Base-by-base conservation (phyloP, 2,888 invertebrate species). In the Tachystola acroxantha region DNA sequence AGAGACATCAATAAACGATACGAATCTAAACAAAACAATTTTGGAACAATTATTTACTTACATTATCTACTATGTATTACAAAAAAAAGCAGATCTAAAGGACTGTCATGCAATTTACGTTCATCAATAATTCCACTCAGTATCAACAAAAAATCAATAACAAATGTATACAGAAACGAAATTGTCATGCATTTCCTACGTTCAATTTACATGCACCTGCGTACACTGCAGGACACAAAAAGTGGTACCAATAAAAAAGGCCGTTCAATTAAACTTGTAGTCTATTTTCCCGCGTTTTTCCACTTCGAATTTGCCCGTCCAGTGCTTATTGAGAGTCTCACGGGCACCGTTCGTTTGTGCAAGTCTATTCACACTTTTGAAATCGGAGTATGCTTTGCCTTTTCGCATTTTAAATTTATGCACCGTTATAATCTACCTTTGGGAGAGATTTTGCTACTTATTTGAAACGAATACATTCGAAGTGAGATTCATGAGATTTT, bases 211-310 rank as follows among this genome's bases (percentile, higher is more conserved):
- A 24, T n/a, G 24, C 24, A 2, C n/a, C 1, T 9, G 20, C 6
- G 12, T 27, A 27, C 27, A 27, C 5, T 11, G 27, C 11, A n/a
- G 11, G 25, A 1, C 10, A n/a, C 24, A 27, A 27, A 11, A 27
- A 10, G 4, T 27, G 7, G 4, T 2, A 27, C 24, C 16, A 3
- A 24, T n/a, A 24, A 6, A 24, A n/a, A 27, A 27, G 6, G 12
- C 12, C 10, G 30, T 19, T 30, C 30, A 30, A 30, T 30, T 30
- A 30, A 28, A 14, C 28, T 9, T 7, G 28, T n/a, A 30, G 10
- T 10, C 30, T 10, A 10, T 30, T 30, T 30, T 30, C 30, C 16
- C 16, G 30, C n/a, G 19, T 16, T 30, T 30, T 30, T 19, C 19
- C 19, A 16, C 30, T 19, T 19, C 13, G 16, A 27, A 27, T 27